Evolutionary conservation across 2,888 invertebrate genomes (phyloP), one percentile per base, ranked within the genome.

Genomic region (Ommatoiulus sabulosus): DNA sequence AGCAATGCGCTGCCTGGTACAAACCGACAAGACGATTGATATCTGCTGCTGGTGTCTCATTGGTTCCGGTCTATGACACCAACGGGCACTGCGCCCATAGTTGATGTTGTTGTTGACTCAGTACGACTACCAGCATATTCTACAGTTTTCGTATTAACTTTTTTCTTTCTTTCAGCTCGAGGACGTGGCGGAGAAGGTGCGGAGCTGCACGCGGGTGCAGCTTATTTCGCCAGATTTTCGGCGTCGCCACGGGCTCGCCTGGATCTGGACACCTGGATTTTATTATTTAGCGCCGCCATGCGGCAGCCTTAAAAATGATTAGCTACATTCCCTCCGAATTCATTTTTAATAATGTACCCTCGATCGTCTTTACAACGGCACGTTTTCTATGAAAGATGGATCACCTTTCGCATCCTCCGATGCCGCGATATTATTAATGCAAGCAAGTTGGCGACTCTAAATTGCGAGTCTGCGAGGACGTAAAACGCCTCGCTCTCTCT

Each of bases 351-450:
- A 80, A 12, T 35, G 12, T 35, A 35, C 80, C 80, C 12, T 10
- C 80, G n/a, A n/a, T n/a, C n/a, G 80, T 80, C 80, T 80, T 80
- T 35, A 80, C 80, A 80, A 80, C 35, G 35, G 35, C 20, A 24
- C 63, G 63, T 20, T 80, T 80, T 80, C 80, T 80, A 35, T 80
- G 12, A 80, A 80, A 35, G 80, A 72, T 80, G 80, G 80, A 80
- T 80, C 35, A 12, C 80, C 35, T 35, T 12, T 3, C 80, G 80
- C 3, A 24, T 8, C 24, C 72, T 1, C 3, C 3, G 15, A 7
- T 24, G 24, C 24, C 17, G 17, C 35, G 24, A 12, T 80, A 80
- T 80, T 35, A 80, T 80, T 80, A 35, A 80, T 80, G 80, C 80
- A 80, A 80, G 80, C 80, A 15, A 35, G 12, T 80, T 72, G 72